Evolutionary conservation across 2,797 vertebrate species (phyloP).

Genomic region (Cygnus olor): DNA sequence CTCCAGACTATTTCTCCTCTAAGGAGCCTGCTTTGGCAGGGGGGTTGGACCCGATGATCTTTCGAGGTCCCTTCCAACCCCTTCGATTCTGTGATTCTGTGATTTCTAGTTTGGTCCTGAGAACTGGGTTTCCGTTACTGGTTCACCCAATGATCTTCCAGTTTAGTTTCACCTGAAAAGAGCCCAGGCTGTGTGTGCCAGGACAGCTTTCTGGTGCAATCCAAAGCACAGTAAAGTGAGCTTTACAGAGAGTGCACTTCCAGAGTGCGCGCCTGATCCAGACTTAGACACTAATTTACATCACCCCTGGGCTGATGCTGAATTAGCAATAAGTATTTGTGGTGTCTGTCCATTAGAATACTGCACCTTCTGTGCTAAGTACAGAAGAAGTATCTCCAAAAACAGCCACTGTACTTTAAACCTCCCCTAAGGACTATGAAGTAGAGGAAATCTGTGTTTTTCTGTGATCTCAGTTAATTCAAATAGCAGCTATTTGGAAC

Average conservation of each 20-base stretch:
- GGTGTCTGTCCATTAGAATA: neutral
- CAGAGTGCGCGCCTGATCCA: neutral
- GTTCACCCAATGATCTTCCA: neutral
- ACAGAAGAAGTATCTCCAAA: neutral
- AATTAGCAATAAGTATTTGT: neutral
- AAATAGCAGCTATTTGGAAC: conserved; percentile 42
- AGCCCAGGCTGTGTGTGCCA: neutral
- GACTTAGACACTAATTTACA: neutral
- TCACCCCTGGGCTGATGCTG: neutral
- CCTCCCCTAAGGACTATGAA: neutral
- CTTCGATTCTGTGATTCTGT: too few relatives aligned
- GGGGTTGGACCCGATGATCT: too few relatives aligned
- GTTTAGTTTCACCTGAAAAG: neutral
- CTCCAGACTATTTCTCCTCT: neutral
- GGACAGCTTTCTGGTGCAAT: neutral
- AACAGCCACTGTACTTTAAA: neutral
- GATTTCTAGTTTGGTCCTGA: neutral
- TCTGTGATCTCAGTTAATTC: conserved; percentile 33
- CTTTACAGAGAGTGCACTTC: neutral
- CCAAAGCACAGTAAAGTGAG: neutral
- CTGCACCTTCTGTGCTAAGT: neutral
- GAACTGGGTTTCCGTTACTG: neutral
- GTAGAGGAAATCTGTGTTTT: conserved; percentile 20
- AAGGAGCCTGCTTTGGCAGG: too few relatives aligned
- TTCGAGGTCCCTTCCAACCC: too few relatives aligned